Base-by-base conservation (phyloP, 1,140 invertebrate species). In the Augochlora pura region DNA sequence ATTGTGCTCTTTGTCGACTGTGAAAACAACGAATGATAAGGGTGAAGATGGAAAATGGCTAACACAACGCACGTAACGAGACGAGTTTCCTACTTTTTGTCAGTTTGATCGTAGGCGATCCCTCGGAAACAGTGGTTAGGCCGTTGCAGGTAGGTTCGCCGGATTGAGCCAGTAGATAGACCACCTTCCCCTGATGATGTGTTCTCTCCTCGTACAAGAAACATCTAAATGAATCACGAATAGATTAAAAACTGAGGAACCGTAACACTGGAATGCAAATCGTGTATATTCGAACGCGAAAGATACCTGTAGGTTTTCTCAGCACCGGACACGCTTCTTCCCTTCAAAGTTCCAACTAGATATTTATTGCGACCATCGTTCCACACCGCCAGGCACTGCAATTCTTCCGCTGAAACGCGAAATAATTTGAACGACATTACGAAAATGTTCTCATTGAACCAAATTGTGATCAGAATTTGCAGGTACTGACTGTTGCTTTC, bases 321-420 rank as follows among this genome's bases (percentile, higher is more conserved):
- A 68, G 94, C 93, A 16, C 83, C 79, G 46, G 86, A 57, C 64
- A 84, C 79, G 67, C 93, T 93, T 69, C 93, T 92, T 54, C 93
- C 92, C 60, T 93, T 92, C 42, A 94, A 82, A 39, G 93, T 94
- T 23, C 94, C 94, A 32, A 96, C 94, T 16, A 96, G 89, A 84
- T 95, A 96, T 59, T 93, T 92, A 73, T 94, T 94, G 10, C 94
- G 94, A 16, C 85, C 95, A 70, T 96, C 95, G 87, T 94, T 96
- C 95, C 95, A 96, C 14, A 92, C 92, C 14, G 94, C 95, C 52
- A 96, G 87, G 83, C 95, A 96, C 85, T 94, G 93, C 66, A 96
- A 87, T 85, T 95, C 95, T 82, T 96, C 95, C 21, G 93, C 95
- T 96, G 91, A 59, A 91, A 91, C 83, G 16, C 9, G 5, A 66